These are phyloP conservation scores for Dasysyrphus albostriatus DNA, from an alignment of 2,888 invertebrate genomes.

Conservation along the genomic window DNA sequence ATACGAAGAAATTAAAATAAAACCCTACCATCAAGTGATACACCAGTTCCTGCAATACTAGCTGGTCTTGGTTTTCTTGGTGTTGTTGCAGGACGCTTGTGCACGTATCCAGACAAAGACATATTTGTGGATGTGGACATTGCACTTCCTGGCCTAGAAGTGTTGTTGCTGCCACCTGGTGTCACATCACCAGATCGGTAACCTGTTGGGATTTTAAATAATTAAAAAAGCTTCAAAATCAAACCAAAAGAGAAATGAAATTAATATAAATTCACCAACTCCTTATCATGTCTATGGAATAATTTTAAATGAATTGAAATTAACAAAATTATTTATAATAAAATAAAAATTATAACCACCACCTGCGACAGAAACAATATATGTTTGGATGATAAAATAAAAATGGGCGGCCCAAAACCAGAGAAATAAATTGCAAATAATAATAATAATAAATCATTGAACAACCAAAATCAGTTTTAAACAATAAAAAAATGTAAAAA, in stretches of 20 bases:
- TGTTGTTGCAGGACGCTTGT: constrained; percentile 86
- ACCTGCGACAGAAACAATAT: constrained; percentile 49
- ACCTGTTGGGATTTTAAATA: constrained; percentile 83
- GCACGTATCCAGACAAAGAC: constrained; percentile 86
- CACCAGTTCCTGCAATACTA: constrained; percentile 93
- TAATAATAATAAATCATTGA: constrained; percentile 36
- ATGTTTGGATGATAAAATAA: constrained; percentile 19
- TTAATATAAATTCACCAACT: constrained; percentile 41
- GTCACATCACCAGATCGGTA: constrained; percentile 90
- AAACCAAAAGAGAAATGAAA: neutral
- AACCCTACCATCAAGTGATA: constrained; percentile 85
- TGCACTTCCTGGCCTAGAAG: constrained; percentile 94
- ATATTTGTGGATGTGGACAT: constrained; percentile 90
- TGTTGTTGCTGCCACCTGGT: constrained; percentile 86
- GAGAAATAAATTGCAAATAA: constrained; percentile 49
- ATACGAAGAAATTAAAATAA: neutral
- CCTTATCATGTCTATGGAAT: constrained; percentile 53
- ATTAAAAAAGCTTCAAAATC: neutral
- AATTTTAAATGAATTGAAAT: constrained; percentile 54
- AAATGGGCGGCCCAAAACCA: constrained; percentile 27
- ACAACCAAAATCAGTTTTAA: constrained; percentile 39
- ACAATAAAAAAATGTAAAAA: neutral
- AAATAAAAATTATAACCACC: constrained; percentile 53
- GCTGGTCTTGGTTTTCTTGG: constrained; percentile 90
- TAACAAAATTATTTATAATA: constrained; percentile 17